A percentile compares a stretch with the other conserved stretches of the same genome.
These are phyloP conservation scores for Falco cherrug DNA, from an alignment of 2,797 vertebrate species.

Conservation along the genomic window DNA sequence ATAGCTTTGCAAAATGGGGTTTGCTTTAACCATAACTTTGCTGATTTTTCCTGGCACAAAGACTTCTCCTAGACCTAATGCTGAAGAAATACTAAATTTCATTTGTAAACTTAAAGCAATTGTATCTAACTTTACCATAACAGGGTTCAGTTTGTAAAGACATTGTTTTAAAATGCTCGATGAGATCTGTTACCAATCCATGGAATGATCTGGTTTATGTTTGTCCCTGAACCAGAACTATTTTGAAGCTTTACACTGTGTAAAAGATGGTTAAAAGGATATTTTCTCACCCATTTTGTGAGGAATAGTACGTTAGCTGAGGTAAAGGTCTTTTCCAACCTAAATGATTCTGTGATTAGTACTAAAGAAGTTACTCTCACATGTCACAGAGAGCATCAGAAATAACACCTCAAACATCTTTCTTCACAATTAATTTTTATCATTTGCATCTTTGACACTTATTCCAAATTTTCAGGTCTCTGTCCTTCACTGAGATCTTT, in stretches of 20 bases:
- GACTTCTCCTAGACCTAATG: background rate
- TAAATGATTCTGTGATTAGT: background rate
- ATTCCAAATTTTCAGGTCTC: slow-evolving; percentile 47
- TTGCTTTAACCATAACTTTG: background rate
- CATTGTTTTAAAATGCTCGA: background rate
- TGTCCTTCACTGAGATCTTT: slow-evolving; percentile 56
- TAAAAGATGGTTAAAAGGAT: background rate
- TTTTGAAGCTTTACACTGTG: background rate
- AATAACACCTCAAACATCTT: slow-evolving; percentile 3
- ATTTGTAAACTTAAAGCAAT: background rate
- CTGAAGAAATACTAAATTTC: background rate
- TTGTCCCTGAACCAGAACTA: background rate
- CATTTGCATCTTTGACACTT: slow-evolving; percentile 27
- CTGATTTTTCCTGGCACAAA: background rate
- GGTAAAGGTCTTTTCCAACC: background rate
- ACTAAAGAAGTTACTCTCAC: slow-evolving; percentile 16
- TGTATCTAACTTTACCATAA: background rate
- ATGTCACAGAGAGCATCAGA: background rate
- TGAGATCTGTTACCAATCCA: background rate
- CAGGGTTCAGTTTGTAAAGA: background rate
- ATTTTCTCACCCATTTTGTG: background rate
- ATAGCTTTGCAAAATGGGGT: background rate
- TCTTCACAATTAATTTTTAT: slow-evolving; percentile 53
- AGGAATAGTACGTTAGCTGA: background rate
- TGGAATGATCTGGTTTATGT: background rate